Conservation (phyloP, 2,113 vertebrate species). For the Nothobranchius kuhntae region DNA sequence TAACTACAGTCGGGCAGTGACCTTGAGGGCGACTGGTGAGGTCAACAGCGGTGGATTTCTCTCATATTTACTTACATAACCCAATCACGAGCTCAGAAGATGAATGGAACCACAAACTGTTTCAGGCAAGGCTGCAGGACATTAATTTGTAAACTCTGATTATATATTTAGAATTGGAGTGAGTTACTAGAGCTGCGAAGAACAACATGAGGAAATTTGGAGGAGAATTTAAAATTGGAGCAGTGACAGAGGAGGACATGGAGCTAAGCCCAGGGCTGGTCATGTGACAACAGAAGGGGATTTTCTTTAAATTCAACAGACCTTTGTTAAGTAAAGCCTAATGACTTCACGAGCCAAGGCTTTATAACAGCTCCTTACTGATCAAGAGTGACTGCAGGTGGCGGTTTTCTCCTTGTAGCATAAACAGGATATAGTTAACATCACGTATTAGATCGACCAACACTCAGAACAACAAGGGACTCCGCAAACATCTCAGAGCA, state of each 20-base stretch:
- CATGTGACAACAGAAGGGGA: no score
- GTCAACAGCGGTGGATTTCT: conserved; percentile 43
- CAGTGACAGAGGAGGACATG: conserved; percentile 16
- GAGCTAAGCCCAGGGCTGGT: background rate
- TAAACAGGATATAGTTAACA: no score
- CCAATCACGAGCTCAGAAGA: conserved; percentile 53
- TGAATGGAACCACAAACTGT: conserved; percentile 42
- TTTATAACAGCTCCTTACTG: no score
- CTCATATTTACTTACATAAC: conserved; percentile 46
- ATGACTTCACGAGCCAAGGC: no score
- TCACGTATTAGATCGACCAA: no score
- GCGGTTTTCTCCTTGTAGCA: no score
- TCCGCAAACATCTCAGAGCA: no score
- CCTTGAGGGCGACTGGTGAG: conserved; percentile 45
- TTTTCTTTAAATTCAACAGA: no score
- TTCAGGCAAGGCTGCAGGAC: conserved; percentile 53
- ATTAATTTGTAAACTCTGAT: conserved; percentile 49
- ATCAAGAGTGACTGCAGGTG: no score
- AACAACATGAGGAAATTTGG: conserved; percentile 35
- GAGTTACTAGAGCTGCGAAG: conserved; percentile 41
- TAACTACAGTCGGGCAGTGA: conserved; percentile 4
- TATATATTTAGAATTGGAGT: conserved; percentile 44
- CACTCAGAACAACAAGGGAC: no score
- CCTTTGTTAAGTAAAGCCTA: no score
- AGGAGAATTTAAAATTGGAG: conserved; percentile 42